These are phyloP conservation scores for Actinia tenebrosa DNA, from an alignment of 64 coral and sea anemone genomes.

Conservation along the genomic window DNA sequence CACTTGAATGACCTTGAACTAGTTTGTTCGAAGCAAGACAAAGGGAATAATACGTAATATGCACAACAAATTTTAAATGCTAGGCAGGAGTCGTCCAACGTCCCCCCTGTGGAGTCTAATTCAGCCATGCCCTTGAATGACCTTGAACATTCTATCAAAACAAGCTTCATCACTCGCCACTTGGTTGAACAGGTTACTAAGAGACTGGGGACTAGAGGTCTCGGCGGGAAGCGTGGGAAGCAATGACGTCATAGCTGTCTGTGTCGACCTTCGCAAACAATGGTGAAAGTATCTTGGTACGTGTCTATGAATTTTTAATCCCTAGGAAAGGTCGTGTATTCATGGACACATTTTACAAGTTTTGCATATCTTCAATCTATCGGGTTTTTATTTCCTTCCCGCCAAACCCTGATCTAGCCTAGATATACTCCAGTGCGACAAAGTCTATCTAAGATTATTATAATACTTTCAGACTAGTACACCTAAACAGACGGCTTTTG, in stretches of 20 bases:
- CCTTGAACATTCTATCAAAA: neutral
- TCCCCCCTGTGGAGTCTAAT: neutral
- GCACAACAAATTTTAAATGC: neutral
- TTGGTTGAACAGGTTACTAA: neutral
- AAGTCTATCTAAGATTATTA: too few relatives aligned
- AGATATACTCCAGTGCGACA: neutral
- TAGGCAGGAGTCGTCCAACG: neutral
- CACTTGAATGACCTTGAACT: neutral
- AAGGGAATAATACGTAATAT: neutral
- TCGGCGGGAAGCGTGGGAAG: neutral
- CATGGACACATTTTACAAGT: neutral
- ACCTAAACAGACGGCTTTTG: neutral
- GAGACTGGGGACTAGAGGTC: neutral
- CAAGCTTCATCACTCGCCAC: neutral
- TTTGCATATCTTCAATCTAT: conserved; percentile 4
- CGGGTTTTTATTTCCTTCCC: neutral
- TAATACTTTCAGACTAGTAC: neutral
- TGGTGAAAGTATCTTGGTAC: neutral
- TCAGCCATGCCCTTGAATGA: neutral
- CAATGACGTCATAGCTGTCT: conserved; percentile 5
- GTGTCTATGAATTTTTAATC: conserved; percentile 2
- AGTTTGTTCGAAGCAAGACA: neutral
- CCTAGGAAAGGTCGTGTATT: neutral
- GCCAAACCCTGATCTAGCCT: neutral
- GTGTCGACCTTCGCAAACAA: neutral